Evolutionary conservation across 1,140 invertebrate genomes (phyloP).

Genomic region (Drosophila navojoa): DNA sequence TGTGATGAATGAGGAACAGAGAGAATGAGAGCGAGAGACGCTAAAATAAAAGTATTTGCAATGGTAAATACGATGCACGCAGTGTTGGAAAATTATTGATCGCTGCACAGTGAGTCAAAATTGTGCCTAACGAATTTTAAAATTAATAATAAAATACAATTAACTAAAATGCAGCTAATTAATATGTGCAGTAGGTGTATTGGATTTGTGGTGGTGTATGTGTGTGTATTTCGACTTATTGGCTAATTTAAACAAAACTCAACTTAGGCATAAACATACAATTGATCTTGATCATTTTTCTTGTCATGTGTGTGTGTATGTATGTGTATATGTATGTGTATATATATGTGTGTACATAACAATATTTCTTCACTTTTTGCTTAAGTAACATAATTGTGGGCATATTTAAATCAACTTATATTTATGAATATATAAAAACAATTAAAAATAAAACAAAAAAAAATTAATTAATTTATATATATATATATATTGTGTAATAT

Average conservation of each 20-base stretch:
- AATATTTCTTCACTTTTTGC: conserved; percentile 4
- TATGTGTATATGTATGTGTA: neutral
- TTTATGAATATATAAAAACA: conserved; percentile 36
- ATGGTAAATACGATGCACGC: conserved; percentile 14
- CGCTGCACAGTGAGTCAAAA: too few species aligned
- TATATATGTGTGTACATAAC: neutral
- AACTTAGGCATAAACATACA: conserved; percentile 35
- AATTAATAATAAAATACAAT: conserved; percentile 17
- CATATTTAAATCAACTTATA: conserved; percentile 25
- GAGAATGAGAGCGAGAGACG: conserved; percentile 4
- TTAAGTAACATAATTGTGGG: conserved; percentile 45
- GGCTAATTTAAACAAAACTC: conserved; percentile 29
- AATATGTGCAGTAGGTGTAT: conserved; percentile 8
- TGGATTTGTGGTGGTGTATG: conserved; percentile 4
- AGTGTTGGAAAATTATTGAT: neutral
- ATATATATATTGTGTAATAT: conserved; percentile 18
- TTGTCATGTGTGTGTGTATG: conserved; percentile 17
- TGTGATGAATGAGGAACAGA: conserved; percentile 8
- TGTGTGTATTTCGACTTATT: conserved; percentile 18
- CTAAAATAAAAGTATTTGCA: conserved; percentile 3
- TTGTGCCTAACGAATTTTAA: too few species aligned
- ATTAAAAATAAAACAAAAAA: conserved; percentile 38
- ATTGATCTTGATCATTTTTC: conserved; percentile 24
- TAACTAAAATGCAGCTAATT: conserved; percentile 44
- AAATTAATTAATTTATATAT: neutral